Conservation (phyloP, 2,888 invertebrate species). For the Neria commutata region DNA sequence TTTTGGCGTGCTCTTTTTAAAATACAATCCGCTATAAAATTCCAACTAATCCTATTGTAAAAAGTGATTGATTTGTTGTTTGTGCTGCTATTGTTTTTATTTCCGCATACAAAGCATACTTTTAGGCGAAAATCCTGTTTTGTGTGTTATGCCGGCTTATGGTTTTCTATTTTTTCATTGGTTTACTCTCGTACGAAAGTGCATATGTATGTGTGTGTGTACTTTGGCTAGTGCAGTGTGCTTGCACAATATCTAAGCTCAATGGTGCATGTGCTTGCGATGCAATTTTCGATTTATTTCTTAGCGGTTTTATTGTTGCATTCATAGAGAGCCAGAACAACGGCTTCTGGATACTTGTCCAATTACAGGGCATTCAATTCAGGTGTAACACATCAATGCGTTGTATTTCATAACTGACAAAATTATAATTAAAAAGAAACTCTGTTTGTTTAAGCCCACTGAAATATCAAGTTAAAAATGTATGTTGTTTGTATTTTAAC, state of each 20-base stretch:
- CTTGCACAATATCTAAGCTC: slow-evolving; percentile 6
- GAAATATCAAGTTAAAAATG: no score
- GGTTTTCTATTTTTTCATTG: not conserved
- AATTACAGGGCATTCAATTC: no score
- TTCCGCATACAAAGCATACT: not conserved
- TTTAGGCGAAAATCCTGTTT: slow-evolving; percentile 5
- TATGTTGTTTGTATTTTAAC: no score
- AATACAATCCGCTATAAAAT: not conserved
- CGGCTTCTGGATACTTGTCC: slow-evolving; percentile 3
- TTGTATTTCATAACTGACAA: no score
- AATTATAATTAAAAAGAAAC: not conserved
- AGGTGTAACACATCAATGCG: no score
- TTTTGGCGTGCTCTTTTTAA: no score
- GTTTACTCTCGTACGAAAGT: no score
- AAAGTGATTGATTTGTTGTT: not conserved
- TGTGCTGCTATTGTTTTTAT: not conserved
- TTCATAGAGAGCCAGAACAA: slow-evolving; percentile 12
- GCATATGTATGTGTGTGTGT: no score
- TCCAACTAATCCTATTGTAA: not conserved
- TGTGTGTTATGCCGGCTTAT: not conserved
- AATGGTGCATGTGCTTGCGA: slow-evolving; percentile 11
- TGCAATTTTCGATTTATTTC: slow-evolving; percentile 13
- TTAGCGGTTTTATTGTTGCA: slow-evolving; percentile 4
- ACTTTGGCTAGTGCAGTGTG: no score
- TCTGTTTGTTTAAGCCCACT: not conserved